Base-by-base conservation (phyloP, 2,113 vertebrate species). In the Chaetura pelagica region DNA sequence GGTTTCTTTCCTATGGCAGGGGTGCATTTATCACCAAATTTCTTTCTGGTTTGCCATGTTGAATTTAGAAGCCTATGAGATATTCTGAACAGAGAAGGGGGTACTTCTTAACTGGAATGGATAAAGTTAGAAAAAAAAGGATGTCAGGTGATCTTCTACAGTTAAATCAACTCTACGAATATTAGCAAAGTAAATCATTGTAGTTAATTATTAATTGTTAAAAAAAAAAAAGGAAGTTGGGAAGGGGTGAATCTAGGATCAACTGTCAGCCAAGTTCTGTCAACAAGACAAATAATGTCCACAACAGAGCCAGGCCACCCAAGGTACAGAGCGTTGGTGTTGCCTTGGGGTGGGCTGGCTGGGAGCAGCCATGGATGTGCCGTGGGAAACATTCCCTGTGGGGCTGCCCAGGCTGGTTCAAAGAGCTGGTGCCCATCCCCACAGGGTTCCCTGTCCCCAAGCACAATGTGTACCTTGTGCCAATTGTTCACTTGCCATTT, bases 401-500 rank as follows among this genome's bases (percentile, higher is more conserved):
- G 66, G 30, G 32, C 16, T 0, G 1, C 26, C 34, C 46, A 8
- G 73, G 15, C 22, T 76, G 67, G 2, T 32, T 34, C 72, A 13
- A 29, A 51, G 48, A 52, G 38, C 58, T 82, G 66, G 5, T 42
- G 49, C 22, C 32, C 2, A 0, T 40, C 19, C 61, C 44, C 2
- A 1, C 9, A 0, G 1, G 21, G 27, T 18, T 5, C 46, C 35
- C 24, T 46, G 21, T 48, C 19, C 42, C 35, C 51, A 30, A 6
- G n/a, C 9, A 59, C 46, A 38, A n/a, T 10, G 21, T 16, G 40
- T 23, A 7, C 6, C 4, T 58, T 44, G 40, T 30, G 44, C 40
- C 1, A 3, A 26, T 35, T 38, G 18, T 26, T 86, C 52, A 2
- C 18, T 20, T 15, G 9, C 46, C n/a, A 42, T 89, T 61, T 64